Evolutionary conservation across 2,113 vertebrate species (phyloP).

Genomic region (Lynx canadensis): DNA sequence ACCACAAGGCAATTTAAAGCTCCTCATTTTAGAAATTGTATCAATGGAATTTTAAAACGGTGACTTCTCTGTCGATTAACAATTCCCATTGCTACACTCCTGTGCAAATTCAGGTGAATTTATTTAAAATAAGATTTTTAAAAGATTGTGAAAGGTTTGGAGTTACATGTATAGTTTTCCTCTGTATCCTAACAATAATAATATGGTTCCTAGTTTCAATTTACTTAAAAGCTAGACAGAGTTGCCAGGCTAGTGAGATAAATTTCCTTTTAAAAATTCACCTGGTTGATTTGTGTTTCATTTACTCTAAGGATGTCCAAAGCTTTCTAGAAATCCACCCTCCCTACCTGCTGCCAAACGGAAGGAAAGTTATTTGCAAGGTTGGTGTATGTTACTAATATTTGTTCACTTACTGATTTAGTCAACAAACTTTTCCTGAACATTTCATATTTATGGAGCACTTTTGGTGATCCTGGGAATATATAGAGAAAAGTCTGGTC

Average conservation of each 20-base stretch:
- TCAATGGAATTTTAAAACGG: constrained; percentile 28
- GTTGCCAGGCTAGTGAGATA: background rate
- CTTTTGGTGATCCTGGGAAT: background rate
- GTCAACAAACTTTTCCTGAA: background rate
- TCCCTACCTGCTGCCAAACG: background rate
- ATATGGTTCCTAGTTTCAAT: background rate
- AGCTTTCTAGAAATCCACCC: background rate
- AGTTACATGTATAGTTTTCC: background rate
- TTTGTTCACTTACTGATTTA: background rate
- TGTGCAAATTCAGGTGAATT: constrained; percentile 37
- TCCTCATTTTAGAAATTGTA: constrained; percentile 27
- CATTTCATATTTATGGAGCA: background rate
- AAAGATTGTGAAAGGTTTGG: constrained; percentile 4
- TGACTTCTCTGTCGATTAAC: background rate
- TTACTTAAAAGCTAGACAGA: constrained; percentile 7
- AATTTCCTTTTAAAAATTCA: constrained; percentile 21
- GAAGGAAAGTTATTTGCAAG: background rate
- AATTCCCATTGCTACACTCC: constrained; percentile 2
- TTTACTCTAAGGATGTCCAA: background rate
- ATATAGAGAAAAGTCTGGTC: background rate
- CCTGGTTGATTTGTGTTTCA: background rate
- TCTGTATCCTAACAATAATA: constrained; percentile 38
- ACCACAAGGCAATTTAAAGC: background rate
- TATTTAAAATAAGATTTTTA: constrained; percentile 48
- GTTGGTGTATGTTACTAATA: background rate